Base-by-base conservation (phyloP, 2,113 vertebrate species). In the Megaleporinus macrocephalus region DNA sequence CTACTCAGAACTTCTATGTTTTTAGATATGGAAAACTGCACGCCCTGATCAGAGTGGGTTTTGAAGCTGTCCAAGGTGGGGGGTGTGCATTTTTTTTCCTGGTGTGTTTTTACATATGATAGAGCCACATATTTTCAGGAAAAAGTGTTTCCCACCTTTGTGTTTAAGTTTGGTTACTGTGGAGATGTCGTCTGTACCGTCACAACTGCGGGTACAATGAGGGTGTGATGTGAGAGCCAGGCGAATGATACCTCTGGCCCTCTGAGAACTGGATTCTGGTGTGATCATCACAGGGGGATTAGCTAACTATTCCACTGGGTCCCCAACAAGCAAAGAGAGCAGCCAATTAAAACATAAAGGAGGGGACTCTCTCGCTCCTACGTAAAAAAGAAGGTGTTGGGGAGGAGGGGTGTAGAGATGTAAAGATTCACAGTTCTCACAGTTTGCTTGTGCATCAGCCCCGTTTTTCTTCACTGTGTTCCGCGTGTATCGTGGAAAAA, bases 261-360 rank as follows among this genome's bases (percentile, higher is more conserved):
- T 86, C 44, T 75, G 87, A 90, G 83, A 83, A 66, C 30, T 73
- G 29, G 65, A 71, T 79, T 61, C 36, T 86, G 75, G 76, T 88
- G 85, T 85, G 79, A 83, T 89, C 88, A 87, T 87, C 87, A 83
- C 84, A 82, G 73, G 79, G 82, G 89, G 88, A 91, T 90, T 90
- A 88, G 82, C 83, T 81, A 84, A 84, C 75, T 84, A 84, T 86
- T 87, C 85, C 85, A 83, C 80, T 29, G 73, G 84, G 87, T 90
- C 86, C 79, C 29, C 49, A 78, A 87, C 66, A 68, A 79, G 82
- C 78, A 41, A 80, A 88, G 80, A 88, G 85, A 86, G 83, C 78
- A 90, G 88, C 88, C 90, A 92, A 90, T 91, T 90, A 91, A 90
- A 91, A 89, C 85, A 86, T 87, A 78, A 89, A 88, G 84, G 82